Percentiles rank a stretch among this genome's conserved stretches.
phyloP scores from a whole-genome alignment of 2,888 invertebrate genomes.

The Patella caerulea region DNA sequence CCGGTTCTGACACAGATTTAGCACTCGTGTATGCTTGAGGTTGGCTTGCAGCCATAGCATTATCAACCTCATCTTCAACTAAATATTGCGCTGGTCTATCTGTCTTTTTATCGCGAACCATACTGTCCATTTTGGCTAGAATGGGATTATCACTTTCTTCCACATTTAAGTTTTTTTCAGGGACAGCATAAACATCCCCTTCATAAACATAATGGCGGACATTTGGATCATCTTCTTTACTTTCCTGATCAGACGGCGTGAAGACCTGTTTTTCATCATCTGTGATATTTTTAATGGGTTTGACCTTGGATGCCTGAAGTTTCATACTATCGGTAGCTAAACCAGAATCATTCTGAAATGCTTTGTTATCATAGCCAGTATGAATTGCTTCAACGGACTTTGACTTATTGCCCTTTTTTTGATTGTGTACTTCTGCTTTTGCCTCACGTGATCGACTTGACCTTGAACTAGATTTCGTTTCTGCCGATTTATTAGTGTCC shows the following conservation, averaged over 20 bases:
- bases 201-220: constrained; percentile 30
- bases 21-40: background rate
- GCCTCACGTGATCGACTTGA: background rate
- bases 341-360: constrained; percentile 6
- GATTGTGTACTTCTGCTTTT: background rate
- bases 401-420: constrained; percentile 15
- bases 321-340: constrained; percentile 47
- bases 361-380: constrained; percentile 22
- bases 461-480: background rate
- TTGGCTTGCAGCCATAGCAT: background rate
- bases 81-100: constrained; percentile 8
- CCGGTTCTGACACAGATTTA: background rate
- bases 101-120: constrained; percentile 33
- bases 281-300: constrained; percentile 35
- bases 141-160: constrained; percentile 35
- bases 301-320: constrained; percentile 30
- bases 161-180: constrained; percentile 13
- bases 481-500: background rate
- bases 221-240: constrained; percentile 8
- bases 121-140: constrained; percentile 38
- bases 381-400: constrained; percentile 17
- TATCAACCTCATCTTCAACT: background rate
- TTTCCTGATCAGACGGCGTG: background rate
- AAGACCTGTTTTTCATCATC: constrained; percentile 39
- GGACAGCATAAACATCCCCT: constrained; percentile 31